phyloP scores from a whole-genome alignment of 2,797 vertebrate genomes.

The Labroides dimidiatus region DNA sequence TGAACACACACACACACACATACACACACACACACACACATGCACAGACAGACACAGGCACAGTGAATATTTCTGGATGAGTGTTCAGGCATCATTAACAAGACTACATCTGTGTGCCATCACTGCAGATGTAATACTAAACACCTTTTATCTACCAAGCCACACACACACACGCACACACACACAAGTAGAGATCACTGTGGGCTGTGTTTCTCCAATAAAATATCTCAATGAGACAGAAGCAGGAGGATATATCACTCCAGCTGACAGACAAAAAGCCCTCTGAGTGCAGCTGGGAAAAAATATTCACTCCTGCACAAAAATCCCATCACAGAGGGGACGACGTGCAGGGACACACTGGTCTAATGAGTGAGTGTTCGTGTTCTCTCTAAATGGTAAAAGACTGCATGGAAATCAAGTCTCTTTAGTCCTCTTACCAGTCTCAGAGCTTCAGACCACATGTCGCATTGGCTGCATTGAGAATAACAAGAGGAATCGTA shows the following conservation, averaged over 20 bases:
- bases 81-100: conserved; percentile 34
- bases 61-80: conserved; percentile 5
- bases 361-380: background rate
- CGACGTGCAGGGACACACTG: background rate
- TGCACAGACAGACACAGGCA: background rate
- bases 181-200: conserved; percentile 6
- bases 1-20: conserved; percentile 7
- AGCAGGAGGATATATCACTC: background rate
- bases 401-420: background rate
- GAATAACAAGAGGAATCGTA: too few relatives aligned
- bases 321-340: conserved; percentile 1
- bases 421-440: too few relatives aligned
- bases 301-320: background rate
- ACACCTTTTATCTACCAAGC: conserved; percentile 18
- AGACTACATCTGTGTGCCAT: conserved; percentile 34
- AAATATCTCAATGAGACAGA: conserved; percentile 8
- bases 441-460: too few relatives aligned
- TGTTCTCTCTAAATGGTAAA: background rate
- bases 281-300: conserved; percentile 2
- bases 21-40: conserved; percentile 2
- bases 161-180: background rate
- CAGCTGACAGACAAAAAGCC: conserved; percentile 6
- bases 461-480: too few relatives aligned
- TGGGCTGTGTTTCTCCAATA: conserved; percentile 4
- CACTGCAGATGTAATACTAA: conserved; percentile 31